Percentiles rank a stretch among this genome's conserved stretches.
Evolutionary conservation across 2,797 vertebrate genomes (phyloP).

Genomic region (Sebastes trivittatus): DNA sequence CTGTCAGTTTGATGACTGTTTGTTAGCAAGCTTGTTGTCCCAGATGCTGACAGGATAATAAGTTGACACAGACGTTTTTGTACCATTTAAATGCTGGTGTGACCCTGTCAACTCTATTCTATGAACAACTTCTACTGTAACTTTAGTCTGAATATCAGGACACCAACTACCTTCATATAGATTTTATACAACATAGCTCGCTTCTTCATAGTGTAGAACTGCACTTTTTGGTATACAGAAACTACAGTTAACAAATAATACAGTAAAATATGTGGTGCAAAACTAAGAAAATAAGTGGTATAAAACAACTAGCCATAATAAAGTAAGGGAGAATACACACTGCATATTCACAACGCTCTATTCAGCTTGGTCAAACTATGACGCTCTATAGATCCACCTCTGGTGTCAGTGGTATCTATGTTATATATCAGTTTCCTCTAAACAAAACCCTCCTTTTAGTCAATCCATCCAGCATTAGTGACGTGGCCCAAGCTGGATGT

Average conservation of each 20-base stretch:
- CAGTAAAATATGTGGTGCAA: neutral
- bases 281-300: neutral
- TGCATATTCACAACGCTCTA: neutral
- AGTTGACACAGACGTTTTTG: too few species aligned
- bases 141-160: neutral
- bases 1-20: too few species aligned
- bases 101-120: neutral
- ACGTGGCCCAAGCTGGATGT: slow-evolving; percentile 13
- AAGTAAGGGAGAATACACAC: neutral
- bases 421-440: neutral
- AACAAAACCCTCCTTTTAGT: slow-evolving; percentile 18
- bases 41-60: too few species aligned
- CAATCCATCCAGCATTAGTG: slow-evolving; percentile 17
- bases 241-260: neutral
- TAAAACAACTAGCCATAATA: neutral
- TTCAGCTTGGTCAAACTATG: neutral
- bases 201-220: neutral
- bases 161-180: neutral
- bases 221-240: neutral
- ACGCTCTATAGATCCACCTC: neutral
- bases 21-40: too few species aligned
- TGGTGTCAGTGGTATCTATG: neutral
- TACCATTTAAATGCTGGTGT: neutral
- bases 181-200: neutral
- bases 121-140: neutral